These are phyloP conservation scores for Leptinotarsa haldemani DNA, from an alignment of 2,888 invertebrate genomes.

Conservation along the genomic window DNA sequence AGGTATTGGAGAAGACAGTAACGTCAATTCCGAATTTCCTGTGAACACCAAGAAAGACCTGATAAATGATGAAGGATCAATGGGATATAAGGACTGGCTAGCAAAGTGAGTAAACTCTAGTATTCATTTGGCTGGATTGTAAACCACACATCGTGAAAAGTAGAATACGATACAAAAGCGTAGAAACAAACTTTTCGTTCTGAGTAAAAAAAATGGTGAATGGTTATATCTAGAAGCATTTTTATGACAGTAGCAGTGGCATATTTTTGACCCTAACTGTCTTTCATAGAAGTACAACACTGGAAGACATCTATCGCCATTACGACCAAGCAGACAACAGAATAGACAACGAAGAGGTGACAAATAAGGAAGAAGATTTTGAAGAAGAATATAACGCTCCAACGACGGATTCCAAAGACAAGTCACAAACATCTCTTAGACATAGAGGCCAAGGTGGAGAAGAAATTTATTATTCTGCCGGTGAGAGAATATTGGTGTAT, in stretches of 20 bases:
- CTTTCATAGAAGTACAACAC: slow-evolving; percentile 73
- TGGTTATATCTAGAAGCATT: too few species aligned
- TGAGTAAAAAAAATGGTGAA: too few species aligned
- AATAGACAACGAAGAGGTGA: slow-evolving; percentile 54
- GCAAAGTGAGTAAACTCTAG: slow-evolving; percentile 71
- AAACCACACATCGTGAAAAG: too few species aligned
- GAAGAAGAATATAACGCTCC: slow-evolving; percentile 71
- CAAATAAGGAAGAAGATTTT: slow-evolving; percentile 61
- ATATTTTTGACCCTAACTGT: background rate
- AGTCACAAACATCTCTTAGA: slow-evolving; percentile 32
- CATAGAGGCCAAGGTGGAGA: slow-evolving; percentile 44
- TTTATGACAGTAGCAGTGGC: background rate
- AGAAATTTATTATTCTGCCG: slow-evolving; percentile 38
- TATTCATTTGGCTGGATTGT: too few species aligned
- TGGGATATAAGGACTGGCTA: slow-evolving; percentile 80
- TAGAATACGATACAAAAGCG: too few species aligned
- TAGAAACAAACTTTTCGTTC: too few species aligned
- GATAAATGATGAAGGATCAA: slow-evolving; percentile 78
- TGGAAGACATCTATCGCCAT: slow-evolving; percentile 78
- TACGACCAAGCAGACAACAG: slow-evolving; percentile 66
- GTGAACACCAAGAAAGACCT: slow-evolving; percentile 66
- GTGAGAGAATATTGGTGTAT: background rate
- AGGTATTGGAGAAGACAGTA: slow-evolving; percentile 54
- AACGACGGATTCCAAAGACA: slow-evolving; percentile 62
- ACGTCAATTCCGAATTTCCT: slow-evolving; percentile 43